Percentiles rank a stretch among this genome's conserved stretches.
Conservation (phyloP, 2,888 invertebrate genomes). For the Amiota communis region DNA sequence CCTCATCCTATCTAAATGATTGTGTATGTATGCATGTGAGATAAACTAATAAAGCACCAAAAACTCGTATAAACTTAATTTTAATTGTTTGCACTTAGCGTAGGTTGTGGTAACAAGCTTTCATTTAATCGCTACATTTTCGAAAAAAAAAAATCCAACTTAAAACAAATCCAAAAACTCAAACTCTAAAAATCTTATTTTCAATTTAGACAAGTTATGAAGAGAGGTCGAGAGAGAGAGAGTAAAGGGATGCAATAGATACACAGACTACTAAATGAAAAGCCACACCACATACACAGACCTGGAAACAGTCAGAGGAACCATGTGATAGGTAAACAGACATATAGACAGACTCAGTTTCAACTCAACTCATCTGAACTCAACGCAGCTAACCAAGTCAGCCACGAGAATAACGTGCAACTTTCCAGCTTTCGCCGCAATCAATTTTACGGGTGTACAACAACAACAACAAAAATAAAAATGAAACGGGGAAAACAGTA, state of each 20-base stretch:
- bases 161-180: background rate
- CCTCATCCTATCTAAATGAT: too few species aligned
- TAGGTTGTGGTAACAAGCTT: conserved; percentile 2
- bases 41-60: conserved; percentile 32
- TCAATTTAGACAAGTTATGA: conserved; percentile 20
- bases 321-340: conserved; percentile 28
- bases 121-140: conserved; percentile 47
- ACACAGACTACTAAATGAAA: conserved; percentile 39
- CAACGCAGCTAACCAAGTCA: conserved; percentile 52
- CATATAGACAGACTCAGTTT: conserved; percentile 18
- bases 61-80: conserved; percentile 12
- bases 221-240: background rate
- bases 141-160: background rate
- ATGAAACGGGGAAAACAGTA: conserved; percentile 29
- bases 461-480: conserved; percentile 44
- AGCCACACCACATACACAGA: conserved; percentile 47
- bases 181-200: conserved; percentile 43
- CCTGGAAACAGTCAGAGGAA: conserved; percentile 7
- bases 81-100: conserved; percentile 18
- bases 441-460: conserved; percentile 65
- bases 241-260: background rate
- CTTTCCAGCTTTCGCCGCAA: conserved; percentile 70
- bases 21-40: too few species aligned
- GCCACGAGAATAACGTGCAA: conserved; percentile 67
- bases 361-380: conserved; percentile 13